Percentiles rank a stretch among this genome's conserved stretches.
These are phyloP conservation scores for Apis florea DNA, from an alignment of 1,140 invertebrate genomes.

Conservation along the genomic window DNA sequence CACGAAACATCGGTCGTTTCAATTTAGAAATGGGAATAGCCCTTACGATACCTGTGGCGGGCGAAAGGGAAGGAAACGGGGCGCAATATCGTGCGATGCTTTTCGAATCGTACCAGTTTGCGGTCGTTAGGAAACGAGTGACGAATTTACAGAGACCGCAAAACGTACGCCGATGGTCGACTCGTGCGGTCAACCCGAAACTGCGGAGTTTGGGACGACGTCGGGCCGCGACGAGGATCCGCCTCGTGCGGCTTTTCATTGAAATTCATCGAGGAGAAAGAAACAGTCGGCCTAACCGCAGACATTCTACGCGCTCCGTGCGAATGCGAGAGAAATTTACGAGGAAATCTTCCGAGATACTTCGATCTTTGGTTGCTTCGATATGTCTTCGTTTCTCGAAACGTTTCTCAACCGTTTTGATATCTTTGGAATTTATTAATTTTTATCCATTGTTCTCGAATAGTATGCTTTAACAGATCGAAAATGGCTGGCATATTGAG, in stretches of 20 bases:
- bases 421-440: not conserved
- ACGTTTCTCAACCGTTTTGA: no score
- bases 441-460: not conserved
- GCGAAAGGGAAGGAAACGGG: not conserved
- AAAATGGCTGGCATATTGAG: no score
- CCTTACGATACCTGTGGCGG: not conserved
- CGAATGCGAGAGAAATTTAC: not conserved
- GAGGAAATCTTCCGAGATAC: not conserved
- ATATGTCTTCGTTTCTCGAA: no score
- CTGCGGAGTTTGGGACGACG: conserved; percentile 39
- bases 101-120: conserved; percentile 42
- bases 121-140: conserved; percentile 57
- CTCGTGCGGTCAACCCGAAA: conserved; percentile 40
- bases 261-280: conserved; percentile 56
- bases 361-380: no score
- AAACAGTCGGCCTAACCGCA: conserved; percentile 30
- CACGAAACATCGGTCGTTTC: not conserved
- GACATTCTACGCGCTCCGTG: not conserved
- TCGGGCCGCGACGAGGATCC: conserved; percentile 7
- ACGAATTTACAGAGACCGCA: conserved; percentile 56
- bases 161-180: conserved; percentile 45
- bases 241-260: conserved; percentile 54
- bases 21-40: not conserved
- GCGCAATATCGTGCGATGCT: not conserved
- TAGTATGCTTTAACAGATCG: no score